A percentile compares a stretch with the other conserved stretches of the same genome.
phyloP scores from a whole-genome alignment of 2,113 vertebrate species.

The Tonatia bakeri region DNA sequence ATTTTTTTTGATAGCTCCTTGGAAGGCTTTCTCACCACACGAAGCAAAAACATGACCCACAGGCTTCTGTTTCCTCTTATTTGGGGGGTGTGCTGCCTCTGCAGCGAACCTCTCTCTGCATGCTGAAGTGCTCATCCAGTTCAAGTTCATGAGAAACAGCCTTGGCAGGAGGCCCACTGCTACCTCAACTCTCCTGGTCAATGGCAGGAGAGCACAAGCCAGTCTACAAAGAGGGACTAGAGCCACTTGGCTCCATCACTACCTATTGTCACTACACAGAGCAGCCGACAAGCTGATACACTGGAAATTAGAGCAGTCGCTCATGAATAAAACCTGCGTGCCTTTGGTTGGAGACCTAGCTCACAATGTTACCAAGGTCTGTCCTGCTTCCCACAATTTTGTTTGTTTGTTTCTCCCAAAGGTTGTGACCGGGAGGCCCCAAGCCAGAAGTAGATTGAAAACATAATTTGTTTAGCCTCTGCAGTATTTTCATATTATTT shows the following conservation, averaged over 20 bases:
- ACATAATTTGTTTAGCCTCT: not conserved
- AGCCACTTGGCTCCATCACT: not conserved
- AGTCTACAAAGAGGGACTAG: not conserved
- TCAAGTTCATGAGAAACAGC: conserved; percentile 24
- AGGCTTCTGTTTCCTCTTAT: not conserved
- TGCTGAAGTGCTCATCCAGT: not conserved
- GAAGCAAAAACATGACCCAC: not conserved
- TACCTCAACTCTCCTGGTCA: not conserved
- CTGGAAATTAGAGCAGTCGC: not conserved
- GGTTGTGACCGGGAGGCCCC: not conserved
- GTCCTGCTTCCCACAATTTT: not conserved
- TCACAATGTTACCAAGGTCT: not conserved
- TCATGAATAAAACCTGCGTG: not conserved
- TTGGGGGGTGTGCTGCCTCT: not conserved
- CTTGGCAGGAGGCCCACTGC: not conserved
- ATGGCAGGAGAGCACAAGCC: not conserved
- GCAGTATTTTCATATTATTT: not conserved
- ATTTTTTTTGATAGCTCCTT: not conserved
- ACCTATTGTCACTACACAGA: not conserved
- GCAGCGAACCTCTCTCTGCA: not conserved
- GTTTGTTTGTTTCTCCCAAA: not conserved
- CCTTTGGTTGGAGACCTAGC: too few relatives aligned
- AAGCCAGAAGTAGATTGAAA: not conserved
- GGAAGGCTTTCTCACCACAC: not conserved
- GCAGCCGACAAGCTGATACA: not conserved